Conservation (phyloP, 2,797 vertebrate species). For the Chelmon rostratus region DNA sequence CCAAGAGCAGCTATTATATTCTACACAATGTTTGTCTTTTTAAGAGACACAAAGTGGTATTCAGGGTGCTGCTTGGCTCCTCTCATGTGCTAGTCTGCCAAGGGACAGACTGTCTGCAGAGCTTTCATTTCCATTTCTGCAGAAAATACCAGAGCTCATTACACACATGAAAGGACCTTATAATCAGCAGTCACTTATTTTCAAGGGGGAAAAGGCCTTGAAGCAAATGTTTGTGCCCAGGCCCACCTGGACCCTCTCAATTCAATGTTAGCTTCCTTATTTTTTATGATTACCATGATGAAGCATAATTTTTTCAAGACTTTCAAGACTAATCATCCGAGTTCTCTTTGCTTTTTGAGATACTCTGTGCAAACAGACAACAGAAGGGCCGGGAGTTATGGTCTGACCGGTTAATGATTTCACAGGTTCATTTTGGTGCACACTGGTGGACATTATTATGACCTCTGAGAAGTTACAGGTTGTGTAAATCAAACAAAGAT, state of each 20-base stretch:
- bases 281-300: background rate
- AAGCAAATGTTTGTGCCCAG: slow-evolving; percentile 11
- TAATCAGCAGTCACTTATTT: background rate
- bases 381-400: slow-evolving; percentile 4
- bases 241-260: background rate
- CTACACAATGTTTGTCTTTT: background rate
- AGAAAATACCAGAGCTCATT: slow-evolving; percentile 31
- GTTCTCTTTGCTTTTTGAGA: slow-evolving; percentile 1
- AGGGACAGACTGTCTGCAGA: slow-evolving; percentile 19
- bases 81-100: slow-evolving; percentile 18
- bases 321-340: background rate
- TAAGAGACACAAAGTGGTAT: background rate
- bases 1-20: background rate
- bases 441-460: slow-evolving; percentile 9
- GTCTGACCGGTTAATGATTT: slow-evolving; percentile 60
- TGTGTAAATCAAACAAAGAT: slow-evolving; percentile 80
- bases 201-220: background rate
- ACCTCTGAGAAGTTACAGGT: slow-evolving; percentile 36
- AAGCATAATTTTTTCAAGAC: background rate
- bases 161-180: slow-evolving; percentile 14
- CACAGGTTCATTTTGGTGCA: slow-evolving; percentile 16
- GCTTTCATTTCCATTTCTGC: slow-evolving; percentile 36
- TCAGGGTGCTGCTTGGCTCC: background rate
- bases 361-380: slow-evolving; percentile 23
- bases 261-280: background rate